These are phyloP conservation scores for Pseudachorutes palmiensis DNA, from an alignment of 1,140 invertebrate species.

Conservation along the genomic window DNA sequence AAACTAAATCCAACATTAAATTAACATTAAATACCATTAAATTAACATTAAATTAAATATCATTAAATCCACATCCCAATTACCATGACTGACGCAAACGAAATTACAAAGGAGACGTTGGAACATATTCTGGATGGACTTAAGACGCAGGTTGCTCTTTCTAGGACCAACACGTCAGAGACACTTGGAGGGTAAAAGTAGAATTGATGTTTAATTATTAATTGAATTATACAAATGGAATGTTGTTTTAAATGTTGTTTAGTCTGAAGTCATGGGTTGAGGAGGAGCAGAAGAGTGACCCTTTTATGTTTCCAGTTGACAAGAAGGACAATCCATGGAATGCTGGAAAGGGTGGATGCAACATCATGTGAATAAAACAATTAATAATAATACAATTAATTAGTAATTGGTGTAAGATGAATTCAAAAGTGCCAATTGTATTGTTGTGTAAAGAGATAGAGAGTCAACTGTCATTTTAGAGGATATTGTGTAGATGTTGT, in stretches of 20 bases:
- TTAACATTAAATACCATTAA: too few relatives aligned
- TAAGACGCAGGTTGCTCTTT: neutral
- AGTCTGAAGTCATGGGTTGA: neutral
- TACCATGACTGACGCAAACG: neutral
- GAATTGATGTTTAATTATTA: neutral
- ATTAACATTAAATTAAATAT: neutral
- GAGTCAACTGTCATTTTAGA: too few relatives aligned
- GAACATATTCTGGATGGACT: neutral
- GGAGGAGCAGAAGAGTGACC: neutral
- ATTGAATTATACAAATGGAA: neutral
- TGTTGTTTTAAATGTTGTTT: neutral
- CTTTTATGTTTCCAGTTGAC: neutral
- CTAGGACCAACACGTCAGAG: neutral
- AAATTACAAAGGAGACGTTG: neutral
- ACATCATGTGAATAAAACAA: neutral
- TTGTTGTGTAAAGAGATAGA: too few relatives aligned
- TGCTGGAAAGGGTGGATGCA: neutral
- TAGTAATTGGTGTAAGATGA: too few relatives aligned
- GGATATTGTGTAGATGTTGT: too few relatives aligned
- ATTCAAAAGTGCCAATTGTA: too few relatives aligned
- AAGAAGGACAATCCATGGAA: neutral
- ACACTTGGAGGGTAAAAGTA: neutral
- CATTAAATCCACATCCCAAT: neutral
- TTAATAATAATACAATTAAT: too few relatives aligned
- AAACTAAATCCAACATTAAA: too few relatives aligned